These are phyloP conservation scores for Anas bahamensis DNA, from an alignment of 2,797 vertebrate species.

Conservation along the genomic window DNA sequence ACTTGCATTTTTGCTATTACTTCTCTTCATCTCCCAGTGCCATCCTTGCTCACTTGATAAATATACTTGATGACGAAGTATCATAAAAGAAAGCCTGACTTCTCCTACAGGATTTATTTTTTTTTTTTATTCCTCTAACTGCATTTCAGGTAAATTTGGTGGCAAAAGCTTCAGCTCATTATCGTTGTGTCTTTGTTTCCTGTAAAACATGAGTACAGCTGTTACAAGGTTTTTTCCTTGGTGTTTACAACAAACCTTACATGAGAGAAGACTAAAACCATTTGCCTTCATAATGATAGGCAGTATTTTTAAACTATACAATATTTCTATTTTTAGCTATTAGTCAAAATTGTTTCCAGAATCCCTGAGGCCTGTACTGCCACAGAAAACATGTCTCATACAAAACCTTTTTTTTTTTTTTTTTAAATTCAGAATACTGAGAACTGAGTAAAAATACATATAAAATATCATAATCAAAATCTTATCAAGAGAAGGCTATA, in stretches of 20 bases:
- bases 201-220: not conserved
- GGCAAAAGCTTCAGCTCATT: constrained; percentile 6
- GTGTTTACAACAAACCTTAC: not conserved
- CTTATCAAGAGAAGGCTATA: not conserved
- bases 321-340: constrained; percentile 24
- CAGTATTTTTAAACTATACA: constrained; percentile 20
- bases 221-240: not conserved
- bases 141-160: not conserved
- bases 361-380: not conserved
- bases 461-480: not conserved
- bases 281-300: constrained; percentile 43
- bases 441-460: not conserved
- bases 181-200: not conserved
- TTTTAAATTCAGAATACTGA: not conserved
- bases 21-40: not conserved
- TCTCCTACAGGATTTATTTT: not conserved
- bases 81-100: not conserved
- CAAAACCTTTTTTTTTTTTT: not conserved
- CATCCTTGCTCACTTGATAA: not conserved
- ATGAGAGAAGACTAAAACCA: constrained; percentile 8
- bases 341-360: constrained; percentile 38
- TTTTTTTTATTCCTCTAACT: not conserved
- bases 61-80: not conserved
- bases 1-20: not conserved
- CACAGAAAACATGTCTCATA: not conserved